A percentile compares a stretch with the other conserved stretches of the same genome.
Conservation (phyloP, 2,113 vertebrate species). For the Micronisus gabar region DNA sequence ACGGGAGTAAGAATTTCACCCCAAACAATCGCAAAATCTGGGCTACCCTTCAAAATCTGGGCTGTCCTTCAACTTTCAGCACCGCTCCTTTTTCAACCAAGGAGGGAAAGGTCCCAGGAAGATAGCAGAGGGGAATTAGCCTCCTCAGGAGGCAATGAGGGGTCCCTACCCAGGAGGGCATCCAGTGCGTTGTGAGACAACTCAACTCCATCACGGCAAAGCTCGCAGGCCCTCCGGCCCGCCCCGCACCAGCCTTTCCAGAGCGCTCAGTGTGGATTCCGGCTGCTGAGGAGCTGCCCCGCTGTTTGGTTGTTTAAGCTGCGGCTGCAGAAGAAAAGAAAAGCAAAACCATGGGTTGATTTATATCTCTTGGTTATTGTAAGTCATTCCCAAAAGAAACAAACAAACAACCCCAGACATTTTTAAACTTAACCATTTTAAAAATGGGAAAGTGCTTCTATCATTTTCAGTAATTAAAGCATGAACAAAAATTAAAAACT, state of each 20-base stretch:
- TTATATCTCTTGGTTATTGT: conserved; percentile 56
- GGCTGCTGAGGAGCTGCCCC: conserved; percentile 1
- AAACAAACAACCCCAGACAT: conserved; percentile 9
- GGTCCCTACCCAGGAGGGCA: neutral
- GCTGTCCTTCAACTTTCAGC: neutral
- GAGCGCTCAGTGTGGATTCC: neutral
- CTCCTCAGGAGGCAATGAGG: neutral
- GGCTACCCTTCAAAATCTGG: neutral
- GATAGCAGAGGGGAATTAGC: neutral
- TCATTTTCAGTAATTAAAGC: conserved; percentile 36
- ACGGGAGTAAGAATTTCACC: neutral
- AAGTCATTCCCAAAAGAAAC: conserved; percentile 25
- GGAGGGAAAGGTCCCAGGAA: neutral
- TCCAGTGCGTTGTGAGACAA: accelerated
- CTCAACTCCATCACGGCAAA: too few relatives aligned
- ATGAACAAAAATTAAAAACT: conserved; percentile 22
- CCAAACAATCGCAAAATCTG: neutral
- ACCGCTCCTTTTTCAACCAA: neutral
- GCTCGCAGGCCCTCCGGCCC: neutral
- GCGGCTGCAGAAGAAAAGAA: conserved; percentile 43
- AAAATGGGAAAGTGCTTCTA: neutral
- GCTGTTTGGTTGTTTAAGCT: conserved; percentile 62
- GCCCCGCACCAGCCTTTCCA: neutral
- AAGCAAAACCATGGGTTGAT: conserved; percentile 49
- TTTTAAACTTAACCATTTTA: neutral